A percentile compares a stretch with the other conserved stretches of the same genome.
Conservation (phyloP, 2,797 vertebrate genomes). For the Cyprinella venusta region DNA sequence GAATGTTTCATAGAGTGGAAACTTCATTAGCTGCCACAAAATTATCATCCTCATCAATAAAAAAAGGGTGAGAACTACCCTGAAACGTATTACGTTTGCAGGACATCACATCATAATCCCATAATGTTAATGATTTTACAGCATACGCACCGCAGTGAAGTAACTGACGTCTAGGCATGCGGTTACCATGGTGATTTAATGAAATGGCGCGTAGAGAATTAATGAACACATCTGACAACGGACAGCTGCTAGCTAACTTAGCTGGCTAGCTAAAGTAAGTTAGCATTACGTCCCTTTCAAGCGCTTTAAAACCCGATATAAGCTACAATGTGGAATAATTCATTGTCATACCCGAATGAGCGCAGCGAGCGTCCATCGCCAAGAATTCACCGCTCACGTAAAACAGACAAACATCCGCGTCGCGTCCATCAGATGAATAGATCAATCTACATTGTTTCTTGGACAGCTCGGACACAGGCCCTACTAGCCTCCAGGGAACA, state of each 20-base stretch:
- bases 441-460: conserved; percentile 72
- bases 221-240: not conserved
- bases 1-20: not conserved
- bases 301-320: not conserved
- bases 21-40: not conserved
- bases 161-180: not conserved
- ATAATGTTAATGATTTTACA: not conserved
- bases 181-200: conserved; percentile 6
- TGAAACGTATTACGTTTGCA: not conserved
- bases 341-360: conserved; percentile 73
- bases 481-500: conserved; percentile 73
- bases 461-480: conserved; percentile 72
- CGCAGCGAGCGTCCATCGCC: conserved; percentile 80
- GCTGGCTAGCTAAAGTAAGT: conserved; percentile 10
- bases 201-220: not conserved
- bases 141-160: not conserved
- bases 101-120: too few relatives aligned
- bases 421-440: conserved; percentile 71
- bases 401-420: conserved; percentile 77
- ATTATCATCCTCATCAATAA: not conserved
- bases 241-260: not conserved
- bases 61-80: not conserved
- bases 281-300: not conserved
- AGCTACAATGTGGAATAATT: not conserved
- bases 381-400: conserved; percentile 74